Conservation (phyloP, 2,888 invertebrate genomes). For the Chrysodeixis includens region DNA sequence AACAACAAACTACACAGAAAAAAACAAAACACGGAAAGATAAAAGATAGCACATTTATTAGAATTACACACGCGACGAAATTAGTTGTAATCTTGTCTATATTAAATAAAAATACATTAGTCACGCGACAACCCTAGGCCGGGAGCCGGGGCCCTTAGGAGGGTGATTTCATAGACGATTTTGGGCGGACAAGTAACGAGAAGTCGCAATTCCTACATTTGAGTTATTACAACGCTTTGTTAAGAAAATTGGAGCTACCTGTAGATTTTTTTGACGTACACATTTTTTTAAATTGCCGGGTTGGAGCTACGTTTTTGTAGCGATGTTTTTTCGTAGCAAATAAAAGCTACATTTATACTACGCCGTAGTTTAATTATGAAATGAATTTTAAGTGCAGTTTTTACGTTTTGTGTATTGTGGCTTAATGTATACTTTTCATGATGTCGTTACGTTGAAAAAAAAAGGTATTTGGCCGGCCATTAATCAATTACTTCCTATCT, state of each 20-base stretch:
- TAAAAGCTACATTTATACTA: background rate
- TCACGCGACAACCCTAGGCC: constrained; percentile 68
- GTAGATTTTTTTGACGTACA: constrained; percentile 32
- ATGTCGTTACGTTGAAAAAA: no score
- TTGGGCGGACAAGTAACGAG: constrained; percentile 37
- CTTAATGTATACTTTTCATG: no score
- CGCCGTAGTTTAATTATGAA: background rate
- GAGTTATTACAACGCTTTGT: constrained; percentile 47
- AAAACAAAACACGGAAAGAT: constrained; percentile 29
- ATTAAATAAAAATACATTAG: constrained; percentile 72
- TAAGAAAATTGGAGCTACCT: constrained; percentile 33
- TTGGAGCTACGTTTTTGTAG: constrained; percentile 11
- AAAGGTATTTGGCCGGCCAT: no score
- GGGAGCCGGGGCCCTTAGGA: constrained; percentile 10
- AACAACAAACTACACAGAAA: constrained; percentile 16
- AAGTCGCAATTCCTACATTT: constrained; percentile 47
- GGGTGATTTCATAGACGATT: constrained; percentile 46
- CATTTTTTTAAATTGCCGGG: constrained; percentile 19
- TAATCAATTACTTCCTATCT: no score
- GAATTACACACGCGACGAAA: constrained; percentile 63
- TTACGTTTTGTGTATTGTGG: no score
- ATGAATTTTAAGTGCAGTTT: background rate
- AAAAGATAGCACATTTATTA: constrained; percentile 52
- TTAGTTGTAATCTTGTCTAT: constrained; percentile 65
- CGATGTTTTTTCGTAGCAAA: background rate